Base-by-base conservation (phyloP, 2,113 vertebrate species). In the Grus americana region DNA sequence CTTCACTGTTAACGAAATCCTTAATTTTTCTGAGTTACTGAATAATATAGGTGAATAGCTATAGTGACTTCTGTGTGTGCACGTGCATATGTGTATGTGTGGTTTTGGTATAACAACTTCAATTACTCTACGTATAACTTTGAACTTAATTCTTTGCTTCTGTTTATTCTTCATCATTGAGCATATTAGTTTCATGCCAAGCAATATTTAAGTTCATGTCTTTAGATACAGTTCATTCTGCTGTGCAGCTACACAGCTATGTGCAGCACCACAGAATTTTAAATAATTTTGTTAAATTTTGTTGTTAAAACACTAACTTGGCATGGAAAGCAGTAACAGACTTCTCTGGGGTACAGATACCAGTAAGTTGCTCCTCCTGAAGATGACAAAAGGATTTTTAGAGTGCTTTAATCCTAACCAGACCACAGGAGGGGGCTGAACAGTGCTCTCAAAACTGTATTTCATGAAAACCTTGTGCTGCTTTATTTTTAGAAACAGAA, bases 31-130 rank as follows among this genome's bases (percentile, higher is more conserved):
- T 27, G 46, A 66, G 36, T 73, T 54, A 29, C 3, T 54, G 23
- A 47, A 30, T 91, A 66, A 49, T 0, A 0, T 65, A 4, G 23
- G 2, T 0, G 3, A 36, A 30, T 66, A 63, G 9, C 18, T 58
- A 12, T 44, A 74, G 30, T 70, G 36, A 62, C 1, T 9, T 81
- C 40, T 65, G 9, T 52, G 16, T 0, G 0, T 78, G 38, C 17
- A 24, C 4, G 10, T n/a, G 6, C 2, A 0, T 34, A 6, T 2
- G 10, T 40, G 3, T 58, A 8, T 71, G 11, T 59, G 5, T 62
- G 55, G 6, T 70, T 74, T 82, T 74, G 15, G 15, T 47, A 9
- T 73, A 30, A 74, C 15, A 79, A 13, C 40, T 85, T 46, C 24
- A 49, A 0, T 75, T 66, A 55, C 11, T 46, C 3, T 42, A 2